Percentiles rank a stretch among this genome's conserved stretches.
These are phyloP conservation scores for Cephalotes varians DNA, from an alignment of 2,888 invertebrate genomes.

Conservation along the genomic window DNA sequence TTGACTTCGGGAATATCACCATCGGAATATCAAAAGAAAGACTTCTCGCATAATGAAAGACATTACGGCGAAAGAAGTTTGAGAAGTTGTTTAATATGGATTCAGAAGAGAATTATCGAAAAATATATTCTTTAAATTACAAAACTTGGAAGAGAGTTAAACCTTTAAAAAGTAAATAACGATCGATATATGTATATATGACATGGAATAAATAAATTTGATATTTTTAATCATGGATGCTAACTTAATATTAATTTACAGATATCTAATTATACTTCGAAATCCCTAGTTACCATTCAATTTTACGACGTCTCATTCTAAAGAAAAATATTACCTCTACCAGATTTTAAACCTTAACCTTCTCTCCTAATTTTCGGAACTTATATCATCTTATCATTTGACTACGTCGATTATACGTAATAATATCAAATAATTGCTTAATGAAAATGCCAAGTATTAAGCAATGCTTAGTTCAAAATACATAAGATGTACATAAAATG, in stretches of 20 bases:
- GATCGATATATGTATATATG: background rate
- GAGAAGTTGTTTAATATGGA: background rate
- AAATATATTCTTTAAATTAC: background rate
- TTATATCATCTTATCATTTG: background rate
- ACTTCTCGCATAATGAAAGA: background rate
- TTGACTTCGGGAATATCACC: background rate
- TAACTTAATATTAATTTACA: background rate
- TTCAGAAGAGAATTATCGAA: background rate
- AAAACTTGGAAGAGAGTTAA: background rate
- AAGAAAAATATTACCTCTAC: background rate
- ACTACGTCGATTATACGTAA: background rate
- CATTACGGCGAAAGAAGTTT: background rate
- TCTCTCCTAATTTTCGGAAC: background rate
- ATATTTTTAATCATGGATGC: background rate
- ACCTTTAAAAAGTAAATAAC: background rate
- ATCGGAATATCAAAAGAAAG: background rate
- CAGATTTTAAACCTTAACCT: background rate
- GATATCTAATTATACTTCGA: background rate
- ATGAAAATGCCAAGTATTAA: background rate
- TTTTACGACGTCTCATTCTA: background rate
- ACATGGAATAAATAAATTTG: background rate
- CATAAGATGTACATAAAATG: background rate
- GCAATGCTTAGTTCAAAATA: background rate
- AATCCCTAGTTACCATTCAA: background rate
- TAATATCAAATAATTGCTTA: background rate